Conservation (phyloP, 2,888 invertebrate genomes). For the Chrysolina oricalcia region DNA sequence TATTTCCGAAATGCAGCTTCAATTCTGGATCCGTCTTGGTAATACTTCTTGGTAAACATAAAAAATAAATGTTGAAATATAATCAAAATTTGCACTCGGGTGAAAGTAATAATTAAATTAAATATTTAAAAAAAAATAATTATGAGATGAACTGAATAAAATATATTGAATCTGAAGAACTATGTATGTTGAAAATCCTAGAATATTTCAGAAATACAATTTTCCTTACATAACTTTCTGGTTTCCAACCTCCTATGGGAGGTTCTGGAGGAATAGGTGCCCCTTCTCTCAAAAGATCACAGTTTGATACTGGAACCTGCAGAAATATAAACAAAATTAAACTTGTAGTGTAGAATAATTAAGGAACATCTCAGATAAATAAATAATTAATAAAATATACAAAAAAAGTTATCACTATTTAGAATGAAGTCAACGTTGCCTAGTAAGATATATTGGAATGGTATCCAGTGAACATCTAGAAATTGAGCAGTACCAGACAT, state of each 20-base stretch:
- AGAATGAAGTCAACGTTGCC: too few species aligned
- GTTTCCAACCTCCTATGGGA: constrained; percentile 87
- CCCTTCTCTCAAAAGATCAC: constrained; percentile 90
- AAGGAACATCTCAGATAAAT: too few species aligned
- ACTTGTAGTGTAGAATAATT: background rate
- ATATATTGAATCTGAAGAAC: background rate
- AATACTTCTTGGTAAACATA: constrained; percentile 84
- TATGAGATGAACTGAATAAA: background rate
- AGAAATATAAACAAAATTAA: constrained; percentile 51
- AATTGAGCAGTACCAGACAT: too few species aligned
- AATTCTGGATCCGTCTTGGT: constrained; percentile 92
- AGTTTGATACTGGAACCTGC: constrained; percentile 78
- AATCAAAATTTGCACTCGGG: background rate
- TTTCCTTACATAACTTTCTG: constrained; percentile 81
- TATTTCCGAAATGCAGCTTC: constrained; percentile 96
- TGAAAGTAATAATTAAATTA: too few species aligned
- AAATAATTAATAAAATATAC: too few species aligned
- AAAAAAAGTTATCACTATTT: too few species aligned
- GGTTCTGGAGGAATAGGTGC: constrained; percentile 97
- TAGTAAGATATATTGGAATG: too few species aligned
- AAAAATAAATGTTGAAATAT: constrained; percentile 22
- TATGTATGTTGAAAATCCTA: background rate
- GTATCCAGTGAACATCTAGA: too few species aligned
- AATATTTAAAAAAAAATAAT: constrained; percentile 9
- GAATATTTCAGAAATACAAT: background rate